Conservation (phyloP, 2,888 invertebrate species). For the Minunthozetes semirufus region DNA sequence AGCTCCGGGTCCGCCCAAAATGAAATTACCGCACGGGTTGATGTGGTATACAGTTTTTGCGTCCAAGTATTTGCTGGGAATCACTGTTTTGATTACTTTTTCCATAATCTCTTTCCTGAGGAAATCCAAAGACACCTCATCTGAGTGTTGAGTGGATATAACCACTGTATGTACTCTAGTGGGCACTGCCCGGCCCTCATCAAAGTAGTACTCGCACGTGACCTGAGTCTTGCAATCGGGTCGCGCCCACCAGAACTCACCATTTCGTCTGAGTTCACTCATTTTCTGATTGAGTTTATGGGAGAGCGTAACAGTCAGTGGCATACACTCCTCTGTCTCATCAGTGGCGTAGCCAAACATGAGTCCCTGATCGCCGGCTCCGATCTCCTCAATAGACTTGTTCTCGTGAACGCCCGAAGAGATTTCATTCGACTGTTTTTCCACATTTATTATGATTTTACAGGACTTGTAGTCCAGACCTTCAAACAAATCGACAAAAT, state of each 20-base stretch:
- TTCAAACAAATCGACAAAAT: slow-evolving; percentile 52
- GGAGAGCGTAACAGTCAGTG: slow-evolving; percentile 50
- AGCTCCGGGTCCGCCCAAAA: slow-evolving; percentile 54
- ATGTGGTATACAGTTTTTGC: slow-evolving; percentile 53
- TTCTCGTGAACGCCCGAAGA: slow-evolving; percentile 90
- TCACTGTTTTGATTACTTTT: slow-evolving; percentile 52
- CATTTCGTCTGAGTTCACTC: slow-evolving; percentile 48
- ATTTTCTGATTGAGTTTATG: slow-evolving; percentile 49
- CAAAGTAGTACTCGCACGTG: slow-evolving; percentile 53
- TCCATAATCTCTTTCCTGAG: slow-evolving; percentile 50
- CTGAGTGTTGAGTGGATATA: slow-evolving; percentile 54
- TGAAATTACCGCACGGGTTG: slow-evolving; percentile 55
- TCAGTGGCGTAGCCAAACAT: slow-evolving; percentile 53
- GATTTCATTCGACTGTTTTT: slow-evolving; percentile 93
- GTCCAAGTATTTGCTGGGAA: slow-evolving; percentile 53
- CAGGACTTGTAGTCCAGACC: slow-evolving; percentile 99
- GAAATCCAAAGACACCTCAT: slow-evolving; percentile 49
- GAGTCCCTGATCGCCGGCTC: slow-evolving; percentile 89
- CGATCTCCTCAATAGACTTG: slow-evolving; percentile 85
- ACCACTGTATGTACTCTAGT: slow-evolving; percentile 55
- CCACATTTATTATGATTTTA: slow-evolving; percentile 93
- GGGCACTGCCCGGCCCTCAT: slow-evolving; percentile 52
- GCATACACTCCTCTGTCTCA: slow-evolving; percentile 52
- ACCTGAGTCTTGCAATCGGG: slow-evolving; percentile 53
- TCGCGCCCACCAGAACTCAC: slow-evolving; percentile 49